Base-by-base conservation (phyloP, 2,888 invertebrate genomes). In the Sceliomorpha sp. region DNA sequence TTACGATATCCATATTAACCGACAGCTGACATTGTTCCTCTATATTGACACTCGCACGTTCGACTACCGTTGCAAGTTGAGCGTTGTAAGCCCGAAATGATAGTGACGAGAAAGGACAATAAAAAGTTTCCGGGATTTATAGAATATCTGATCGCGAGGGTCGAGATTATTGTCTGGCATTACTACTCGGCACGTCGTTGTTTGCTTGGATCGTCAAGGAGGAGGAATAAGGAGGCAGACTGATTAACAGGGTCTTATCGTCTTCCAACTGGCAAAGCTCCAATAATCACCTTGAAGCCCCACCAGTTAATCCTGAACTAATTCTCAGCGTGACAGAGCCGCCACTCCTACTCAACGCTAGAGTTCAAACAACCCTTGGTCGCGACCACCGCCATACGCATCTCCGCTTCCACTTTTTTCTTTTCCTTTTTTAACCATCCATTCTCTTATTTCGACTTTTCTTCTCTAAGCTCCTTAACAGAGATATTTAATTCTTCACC, bases 231-330 rank as follows among this genome's bases (percentile, higher is more conserved):
- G 60, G 63, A 74, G 51, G 63, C 74, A 71, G 73, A 58, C 80
- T 79, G 82, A 83, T 83, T 83, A 82, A 81, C 82, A 82, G 74
- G 75, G 80, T 81, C 81, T 85, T 82, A 81, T 85, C 83, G 80
- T 83, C 76, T 80, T 79, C 75, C 82, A 78, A 82, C 82, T 80
- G 82, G 82, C 81, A 81, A 84, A 84, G 81, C 82, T 83, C 78
- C 81, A 80, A 82, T 83, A 84, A 85, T 84, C 83, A 79, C 80
- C 79, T 77, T 68, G 80, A 85, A 84, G 82, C 85, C 82, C 78
- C 71, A 77, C 75, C 76, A 77, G 80, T 84, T 84, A 85, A 85
- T 84, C 81, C 81, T 73, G 73, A 75, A 79, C 80, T 84, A 84
- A 85, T 84, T 83, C 84, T 80, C 78, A 63, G 64, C 75, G 78